Evolutionary conservation across 1,140 invertebrate species (phyloP).

Genomic region (Drosophila saltans): DNA sequence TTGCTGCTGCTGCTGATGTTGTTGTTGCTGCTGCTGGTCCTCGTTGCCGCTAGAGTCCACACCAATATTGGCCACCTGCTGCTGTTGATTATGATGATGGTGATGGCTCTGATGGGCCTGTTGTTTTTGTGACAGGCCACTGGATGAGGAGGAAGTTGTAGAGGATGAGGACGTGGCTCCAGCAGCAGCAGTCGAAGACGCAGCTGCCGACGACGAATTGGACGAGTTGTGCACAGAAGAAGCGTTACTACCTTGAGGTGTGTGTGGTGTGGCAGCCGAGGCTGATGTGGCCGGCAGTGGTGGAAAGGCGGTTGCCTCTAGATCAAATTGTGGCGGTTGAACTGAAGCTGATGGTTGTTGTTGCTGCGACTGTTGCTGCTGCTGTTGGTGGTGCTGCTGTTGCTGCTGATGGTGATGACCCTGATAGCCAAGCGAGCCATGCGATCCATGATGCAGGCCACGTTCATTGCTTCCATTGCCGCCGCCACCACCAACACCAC

Average conservation of each 20-base stretch:
- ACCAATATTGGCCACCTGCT: slow-evolving; percentile 4
- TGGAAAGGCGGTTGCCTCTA: slow-evolving; percentile 92
- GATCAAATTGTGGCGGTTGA: slow-evolving; percentile 88
- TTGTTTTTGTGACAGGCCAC: slow-evolving; percentile 42
- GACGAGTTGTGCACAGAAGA: slow-evolving; percentile 56
- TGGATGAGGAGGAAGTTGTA: slow-evolving; percentile 21
- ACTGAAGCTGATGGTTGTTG: slow-evolving; percentile 65
- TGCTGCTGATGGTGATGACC: slow-evolving; percentile 59
- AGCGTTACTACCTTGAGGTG: slow-evolving; percentile 49
- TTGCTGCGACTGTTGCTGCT: slow-evolving; percentile 74
- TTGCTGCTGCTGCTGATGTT: slow-evolving; percentile 37
- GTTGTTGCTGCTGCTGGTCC: slow-evolving; percentile 36
- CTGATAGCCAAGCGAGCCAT: slow-evolving; percentile 62
- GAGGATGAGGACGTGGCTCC: neutral
- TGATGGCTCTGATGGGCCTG: slow-evolving; percentile 3
- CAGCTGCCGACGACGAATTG: neutral
- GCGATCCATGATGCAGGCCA: slow-evolving; percentile 50
- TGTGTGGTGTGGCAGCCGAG: slow-evolving; percentile 47
- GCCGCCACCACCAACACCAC: neutral
- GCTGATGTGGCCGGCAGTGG: slow-evolving; percentile 86
- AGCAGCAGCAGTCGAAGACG: neutral
- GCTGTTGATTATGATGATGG: neutral
- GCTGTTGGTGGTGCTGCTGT: slow-evolving; percentile 68
- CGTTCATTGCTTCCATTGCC: slow-evolving; percentile 51
- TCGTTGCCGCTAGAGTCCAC: slow-evolving; percentile 1